Evolutionary conservation across 2,113 vertebrate genomes (phyloP).

Genomic region (Ariopsis seemanni): DNA sequence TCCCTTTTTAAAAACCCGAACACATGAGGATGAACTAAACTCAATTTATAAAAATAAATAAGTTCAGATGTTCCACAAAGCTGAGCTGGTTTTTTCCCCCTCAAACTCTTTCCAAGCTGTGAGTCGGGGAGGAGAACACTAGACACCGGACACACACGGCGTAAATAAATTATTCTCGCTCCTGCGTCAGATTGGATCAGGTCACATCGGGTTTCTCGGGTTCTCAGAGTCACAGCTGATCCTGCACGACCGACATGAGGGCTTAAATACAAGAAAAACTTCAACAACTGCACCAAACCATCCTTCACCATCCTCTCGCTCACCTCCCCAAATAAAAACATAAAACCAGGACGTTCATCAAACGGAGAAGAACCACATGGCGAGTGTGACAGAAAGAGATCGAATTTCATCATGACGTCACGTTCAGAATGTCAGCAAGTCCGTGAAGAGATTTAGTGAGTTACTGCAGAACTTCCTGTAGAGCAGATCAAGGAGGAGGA

Average conservation of each 20-base stretch:
- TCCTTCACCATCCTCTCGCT: not conserved
- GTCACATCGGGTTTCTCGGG: constrained; percentile 58
- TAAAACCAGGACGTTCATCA: not conserved
- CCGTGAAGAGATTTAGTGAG: not conserved
- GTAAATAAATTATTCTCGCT: constrained; percentile 70
- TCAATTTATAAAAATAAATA: not conserved
- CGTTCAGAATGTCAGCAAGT: not conserved
- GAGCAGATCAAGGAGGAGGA: not conserved
- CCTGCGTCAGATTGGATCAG: constrained; percentile 57
- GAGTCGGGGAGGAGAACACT: not conserved
- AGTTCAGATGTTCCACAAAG: not conserved
- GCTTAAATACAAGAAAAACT: not conserved
- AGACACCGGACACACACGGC: constrained; percentile 17
- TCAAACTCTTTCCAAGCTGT: not conserved
- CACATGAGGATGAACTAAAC: not conserved
- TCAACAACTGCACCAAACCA: too few relatives aligned
- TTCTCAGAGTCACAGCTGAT: constrained; percentile 58
- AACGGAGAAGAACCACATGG: not conserved
- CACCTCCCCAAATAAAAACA: not conserved
- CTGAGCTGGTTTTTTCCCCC: not conserved
- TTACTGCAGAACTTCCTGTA: not conserved
- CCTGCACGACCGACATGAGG: not conserved
- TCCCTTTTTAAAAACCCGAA: not conserved
- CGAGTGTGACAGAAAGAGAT: not conserved
- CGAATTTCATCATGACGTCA: not conserved